Evolutionary conservation across 2,888 invertebrate species (phyloP), one percentile per base, ranked within the genome.

Genomic region (Drosophila longiperda): DNA sequence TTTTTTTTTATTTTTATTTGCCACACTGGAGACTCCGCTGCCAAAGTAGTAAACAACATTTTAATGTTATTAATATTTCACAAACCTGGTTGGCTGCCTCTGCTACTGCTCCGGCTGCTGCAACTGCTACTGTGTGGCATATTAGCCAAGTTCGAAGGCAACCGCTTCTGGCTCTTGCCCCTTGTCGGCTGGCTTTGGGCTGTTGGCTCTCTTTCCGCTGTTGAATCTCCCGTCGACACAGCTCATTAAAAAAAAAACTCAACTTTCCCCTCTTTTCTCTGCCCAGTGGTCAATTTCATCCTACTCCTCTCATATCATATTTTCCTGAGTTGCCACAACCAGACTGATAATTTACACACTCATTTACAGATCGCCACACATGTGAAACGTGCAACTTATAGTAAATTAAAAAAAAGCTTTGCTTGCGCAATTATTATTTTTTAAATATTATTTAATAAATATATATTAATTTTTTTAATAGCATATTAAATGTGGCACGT

Each of bases 41-140:
- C 75, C 67, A 80, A 84, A 76, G 84, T 72, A 79, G 76, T 78
- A 78, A 82, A 86, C 80, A 90, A 83, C 89, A 90, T 90, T 87
- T 89, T 89, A 89, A 87, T 90, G 87, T 84, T 83, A 71, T 90
- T 73, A 73, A 87, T 87, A 82, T 87, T 89, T 90, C 71, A 87
- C 68, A 83, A 69, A 15, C 45, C 45, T 15, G 23, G 23, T 45
- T 45, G 15, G 45, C 45, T 45, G 23, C 29, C 29, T 29, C 29
- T 5, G 29, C 29, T 1, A 26, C 17, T 32, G 32, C 53, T 50
- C n/a, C 53, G 48, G 36, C 76, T 53, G 20, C 48, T 52, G 57
- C 49, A 23, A 23, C 23, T n/a, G 9, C 40, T 5, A 11, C 40
- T 15, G 23, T 45, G 45, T 45, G 29, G 36, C 66, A 80, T 77